Conservation (phyloP, 1,140 invertebrate genomes). For the Neuroterus valhalla region DNA sequence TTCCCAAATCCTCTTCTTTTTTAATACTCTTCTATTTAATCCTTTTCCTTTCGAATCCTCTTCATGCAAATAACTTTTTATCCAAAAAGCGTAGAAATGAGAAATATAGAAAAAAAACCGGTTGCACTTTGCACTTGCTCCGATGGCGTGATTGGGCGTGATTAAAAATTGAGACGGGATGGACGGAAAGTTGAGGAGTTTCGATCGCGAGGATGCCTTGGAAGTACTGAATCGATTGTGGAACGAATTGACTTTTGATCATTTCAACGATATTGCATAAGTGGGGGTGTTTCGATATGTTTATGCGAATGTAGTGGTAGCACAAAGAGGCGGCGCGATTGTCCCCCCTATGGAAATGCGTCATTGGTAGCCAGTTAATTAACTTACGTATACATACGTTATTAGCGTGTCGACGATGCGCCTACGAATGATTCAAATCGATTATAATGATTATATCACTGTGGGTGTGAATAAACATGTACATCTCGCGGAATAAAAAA, state of each 20-base stretch:
- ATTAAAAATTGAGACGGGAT: not conserved
- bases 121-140: not conserved
- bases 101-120: not conserved
- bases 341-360: slow-evolving; percentile 47
- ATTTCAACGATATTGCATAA: slow-evolving; percentile 18
- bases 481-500: not conserved
- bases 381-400: slow-evolving; percentile 46
- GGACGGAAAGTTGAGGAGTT: slow-evolving; percentile 21
- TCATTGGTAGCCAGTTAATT: slow-evolving; percentile 50
- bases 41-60: no score
- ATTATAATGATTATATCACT: slow-evolving; percentile 29
- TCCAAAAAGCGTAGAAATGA: not conserved
- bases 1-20: no score
- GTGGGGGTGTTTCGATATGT: slow-evolving; percentile 19
- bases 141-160: not conserved
- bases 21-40: no score
- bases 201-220: slow-evolving; percentile 31
- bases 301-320: slow-evolving; percentile 15
- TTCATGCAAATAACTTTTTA: no score
- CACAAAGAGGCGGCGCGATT: slow-evolving; percentile 35
- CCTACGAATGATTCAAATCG: slow-evolving; percentile 21
- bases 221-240: slow-evolving; percentile 29
- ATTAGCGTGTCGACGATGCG: slow-evolving; percentile 27
- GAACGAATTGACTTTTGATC: slow-evolving; percentile 25
- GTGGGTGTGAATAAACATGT: slow-evolving; percentile 8